These are phyloP conservation scores for Andrena marginata DNA, from an alignment of 2,888 invertebrate species.

Conservation along the genomic window DNA sequence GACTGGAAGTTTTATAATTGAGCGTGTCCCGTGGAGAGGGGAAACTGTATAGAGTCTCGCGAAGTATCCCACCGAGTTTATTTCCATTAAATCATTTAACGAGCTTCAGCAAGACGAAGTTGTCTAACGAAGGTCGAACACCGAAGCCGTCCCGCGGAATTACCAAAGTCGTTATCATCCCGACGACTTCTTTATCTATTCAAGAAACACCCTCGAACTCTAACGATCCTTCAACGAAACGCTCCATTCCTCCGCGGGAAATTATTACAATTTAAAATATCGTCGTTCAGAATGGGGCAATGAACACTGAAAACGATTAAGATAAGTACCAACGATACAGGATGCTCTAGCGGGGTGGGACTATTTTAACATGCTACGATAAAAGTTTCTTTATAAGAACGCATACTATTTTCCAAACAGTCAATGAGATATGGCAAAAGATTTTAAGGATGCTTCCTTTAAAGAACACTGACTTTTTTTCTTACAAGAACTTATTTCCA, in stretches of 20 bases:
- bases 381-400: too few relatives aligned
- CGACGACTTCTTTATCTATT: conserved; percentile 31
- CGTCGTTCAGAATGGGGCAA: background rate
- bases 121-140: conserved; percentile 52
- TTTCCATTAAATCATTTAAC: conserved; percentile 60
- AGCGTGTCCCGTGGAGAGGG: background rate
- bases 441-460: too few relatives aligned
- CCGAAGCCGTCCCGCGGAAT: conserved; percentile 29
- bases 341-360: background rate
- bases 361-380: too few relatives aligned
- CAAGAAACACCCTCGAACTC: conserved; percentile 29
- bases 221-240: conserved; percentile 29
- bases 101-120: conserved; percentile 45
- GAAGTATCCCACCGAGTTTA: conserved; percentile 41
- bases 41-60: conserved; percentile 11
- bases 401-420: too few relatives aligned
- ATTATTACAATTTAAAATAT: background rate
- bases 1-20: conserved; percentile 25
- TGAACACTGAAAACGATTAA: background rate
- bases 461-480: too few relatives aligned
- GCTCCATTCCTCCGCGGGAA: background rate
- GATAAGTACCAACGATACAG: background rate
- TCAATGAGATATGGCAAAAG: too few relatives aligned
- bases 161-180: conserved; percentile 34
- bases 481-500: too few relatives aligned